Evolutionary conservation across 64 coral and sea anemone genomes (phyloP).

Genomic region (Acropora tenuis): DNA sequence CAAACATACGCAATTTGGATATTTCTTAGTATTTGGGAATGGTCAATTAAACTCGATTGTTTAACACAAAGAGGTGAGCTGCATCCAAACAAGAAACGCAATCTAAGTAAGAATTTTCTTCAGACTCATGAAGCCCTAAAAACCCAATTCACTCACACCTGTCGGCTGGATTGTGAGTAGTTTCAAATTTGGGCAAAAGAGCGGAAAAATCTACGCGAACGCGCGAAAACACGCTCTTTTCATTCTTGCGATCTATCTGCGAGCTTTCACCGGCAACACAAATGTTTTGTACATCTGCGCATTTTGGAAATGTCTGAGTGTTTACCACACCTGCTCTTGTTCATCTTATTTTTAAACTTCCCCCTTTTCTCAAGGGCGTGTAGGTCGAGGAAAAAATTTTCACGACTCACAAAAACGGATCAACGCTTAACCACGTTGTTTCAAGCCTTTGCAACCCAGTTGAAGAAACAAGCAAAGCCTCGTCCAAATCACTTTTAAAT

Average conservation of each 20-base stretch:
- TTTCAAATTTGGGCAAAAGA: too few relatives aligned
- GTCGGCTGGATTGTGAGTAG: too few relatives aligned
- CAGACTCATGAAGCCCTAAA: too few relatives aligned
- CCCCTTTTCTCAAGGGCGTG: neutral
- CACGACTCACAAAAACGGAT: neutral
- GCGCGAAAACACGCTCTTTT: too few relatives aligned
- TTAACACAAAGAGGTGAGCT: too few relatives aligned
- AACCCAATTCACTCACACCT: too few relatives aligned
- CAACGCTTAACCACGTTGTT: neutral
- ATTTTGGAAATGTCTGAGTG: neutral
- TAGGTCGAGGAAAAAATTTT: neutral
- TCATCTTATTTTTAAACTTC: neutral
- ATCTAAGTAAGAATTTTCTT: too few relatives aligned
- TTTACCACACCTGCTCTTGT: neutral
- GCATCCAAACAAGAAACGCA: too few relatives aligned
- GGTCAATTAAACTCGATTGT: neutral
- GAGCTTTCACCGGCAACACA: neutral
- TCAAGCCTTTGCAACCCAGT: neutral
- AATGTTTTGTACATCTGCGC: neutral
- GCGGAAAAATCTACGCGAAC: too few relatives aligned
- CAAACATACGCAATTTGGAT: neutral
- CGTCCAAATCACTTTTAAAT: neutral
- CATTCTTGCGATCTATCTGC: too few relatives aligned
- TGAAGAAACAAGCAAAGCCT: slow-evolving; percentile 23
- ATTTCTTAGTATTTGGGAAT: neutral